Conservation (phyloP, 35 echinoderm and acorn worm species). For the Stichopus chloronotus region DNA sequence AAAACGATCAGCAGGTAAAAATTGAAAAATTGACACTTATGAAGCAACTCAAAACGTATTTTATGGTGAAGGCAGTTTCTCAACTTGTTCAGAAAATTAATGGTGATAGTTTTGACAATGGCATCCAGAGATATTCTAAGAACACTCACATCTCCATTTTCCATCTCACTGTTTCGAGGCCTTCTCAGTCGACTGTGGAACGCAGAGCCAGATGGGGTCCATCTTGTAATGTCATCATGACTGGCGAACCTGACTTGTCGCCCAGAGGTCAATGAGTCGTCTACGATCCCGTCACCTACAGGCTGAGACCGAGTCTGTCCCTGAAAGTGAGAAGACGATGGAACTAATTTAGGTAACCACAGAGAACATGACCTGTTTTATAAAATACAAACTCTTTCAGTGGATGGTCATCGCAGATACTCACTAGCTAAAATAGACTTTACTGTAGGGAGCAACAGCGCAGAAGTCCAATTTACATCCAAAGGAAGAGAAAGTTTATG, state of each 20-base stretch:
- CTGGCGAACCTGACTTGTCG: constrained; percentile 74
- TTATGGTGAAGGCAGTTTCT: no score
- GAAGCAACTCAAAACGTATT: no score
- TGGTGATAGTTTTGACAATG: no score
- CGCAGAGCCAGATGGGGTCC: constrained; percentile 48
- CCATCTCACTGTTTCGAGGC: background rate
- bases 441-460: no score
- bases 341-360: background rate
- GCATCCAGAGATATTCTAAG: no score
- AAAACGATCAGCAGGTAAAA: no score
- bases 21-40: no score
- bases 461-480: no score
- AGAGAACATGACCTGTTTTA: background rate
- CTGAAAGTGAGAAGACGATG: background rate
- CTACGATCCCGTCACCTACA: constrained; percentile 63
- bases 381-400: background rate
- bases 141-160: constrained; percentile 38
- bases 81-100: no score
- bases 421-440: no score
- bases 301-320: constrained; percentile 65
- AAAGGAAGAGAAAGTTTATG: no score
- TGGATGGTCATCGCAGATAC: no score
- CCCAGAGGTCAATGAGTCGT: background rate
- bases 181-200: constrained; percentile 45
- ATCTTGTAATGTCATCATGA: constrained; percentile 48